These are phyloP conservation scores for Tenthredo distinguenda DNA, from an alignment of 2,888 invertebrate species.

Conservation along the genomic window DNA sequence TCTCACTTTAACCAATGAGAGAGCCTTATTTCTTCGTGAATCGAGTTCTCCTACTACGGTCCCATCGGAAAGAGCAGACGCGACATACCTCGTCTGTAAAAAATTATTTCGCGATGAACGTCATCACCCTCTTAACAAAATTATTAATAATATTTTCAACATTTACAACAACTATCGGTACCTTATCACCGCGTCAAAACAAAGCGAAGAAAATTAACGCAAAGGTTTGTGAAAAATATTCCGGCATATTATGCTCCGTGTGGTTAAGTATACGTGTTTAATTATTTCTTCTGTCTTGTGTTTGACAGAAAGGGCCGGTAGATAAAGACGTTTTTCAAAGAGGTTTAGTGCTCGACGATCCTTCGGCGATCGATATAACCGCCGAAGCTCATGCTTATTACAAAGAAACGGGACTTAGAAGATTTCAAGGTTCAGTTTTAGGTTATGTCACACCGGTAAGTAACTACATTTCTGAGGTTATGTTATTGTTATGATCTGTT, in stretches of 20 bases:
- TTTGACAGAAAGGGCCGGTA: slow-evolving; percentile 79
- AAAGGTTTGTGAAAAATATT: slow-evolving; percentile 47
- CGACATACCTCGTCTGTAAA: background rate
- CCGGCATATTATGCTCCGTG: background rate
- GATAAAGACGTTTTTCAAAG: slow-evolving; percentile 85
- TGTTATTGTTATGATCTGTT: slow-evolving; percentile 14
- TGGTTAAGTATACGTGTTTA: background rate
- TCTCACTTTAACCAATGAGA: background rate
- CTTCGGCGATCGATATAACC: slow-evolving; percentile 87
- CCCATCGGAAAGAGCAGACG: background rate
- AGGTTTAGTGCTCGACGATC: slow-evolving; percentile 85
- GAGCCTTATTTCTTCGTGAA: background rate
- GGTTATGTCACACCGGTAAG: slow-evolving; percentile 95
- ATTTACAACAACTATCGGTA: slow-evolving; percentile 55
- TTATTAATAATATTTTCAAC: slow-evolving; percentile 57
- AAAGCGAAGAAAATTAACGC: slow-evolving; percentile 57
- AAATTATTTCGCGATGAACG: slow-evolving; percentile 8
- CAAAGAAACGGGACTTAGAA: slow-evolving; percentile 83
- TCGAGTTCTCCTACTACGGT: background rate
- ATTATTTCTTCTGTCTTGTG: slow-evolving; percentile 35
- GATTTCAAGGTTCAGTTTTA: slow-evolving; percentile 87
- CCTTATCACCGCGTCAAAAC: slow-evolving; percentile 63
- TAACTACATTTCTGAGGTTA: slow-evolving; percentile 58
- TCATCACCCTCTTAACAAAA: background rate
- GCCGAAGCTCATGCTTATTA: slow-evolving; percentile 88